These are phyloP conservation scores for Spondyliosoma cantharus DNA, from an alignment of 2,797 vertebrate genomes.

Conservation along the genomic window DNA sequence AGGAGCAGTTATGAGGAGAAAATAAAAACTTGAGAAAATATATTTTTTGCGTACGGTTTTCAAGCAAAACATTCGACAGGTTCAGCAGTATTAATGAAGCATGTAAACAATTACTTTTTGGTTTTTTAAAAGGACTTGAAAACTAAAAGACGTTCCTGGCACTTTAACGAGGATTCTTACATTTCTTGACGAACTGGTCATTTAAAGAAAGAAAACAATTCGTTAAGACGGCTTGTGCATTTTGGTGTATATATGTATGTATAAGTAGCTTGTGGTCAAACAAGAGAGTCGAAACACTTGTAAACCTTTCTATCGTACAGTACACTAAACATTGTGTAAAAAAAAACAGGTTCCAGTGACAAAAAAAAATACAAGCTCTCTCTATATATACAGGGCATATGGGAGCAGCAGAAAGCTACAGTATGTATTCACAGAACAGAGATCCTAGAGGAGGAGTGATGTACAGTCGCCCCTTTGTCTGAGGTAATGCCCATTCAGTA, in stretches of 20 bases:
- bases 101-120: constrained; percentile 73
- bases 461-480: constrained; percentile 40
- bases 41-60: constrained; percentile 44
- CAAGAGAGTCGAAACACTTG: constrained; percentile 56
- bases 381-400: constrained; percentile 35
- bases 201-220: background rate
- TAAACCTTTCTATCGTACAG: constrained; percentile 80
- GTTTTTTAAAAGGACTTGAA: constrained; percentile 27
- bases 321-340: constrained; percentile 62
- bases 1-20: constrained; percentile 42
- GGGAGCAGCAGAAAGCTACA: constrained; percentile 51
- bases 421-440: constrained; percentile 49
- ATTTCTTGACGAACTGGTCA: background rate
- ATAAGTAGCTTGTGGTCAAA: constrained; percentile 51
- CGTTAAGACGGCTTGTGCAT: constrained; percentile 51
- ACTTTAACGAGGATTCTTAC: background rate
- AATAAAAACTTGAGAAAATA: background rate
- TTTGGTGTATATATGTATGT: constrained; percentile 31
- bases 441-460: constrained; percentile 25
- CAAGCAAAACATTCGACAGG: constrained; percentile 59
- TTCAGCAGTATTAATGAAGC: constrained; percentile 70
- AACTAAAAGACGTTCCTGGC: constrained; percentile 17
- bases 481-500: constrained; percentile 69
- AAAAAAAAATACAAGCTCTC: constrained; percentile 50
- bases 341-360: constrained; percentile 67